A percentile compares a stretch with the other conserved stretches of the same genome.
Conservation (phyloP, 2,888 invertebrate genomes). For the Anodontia alba region DNA sequence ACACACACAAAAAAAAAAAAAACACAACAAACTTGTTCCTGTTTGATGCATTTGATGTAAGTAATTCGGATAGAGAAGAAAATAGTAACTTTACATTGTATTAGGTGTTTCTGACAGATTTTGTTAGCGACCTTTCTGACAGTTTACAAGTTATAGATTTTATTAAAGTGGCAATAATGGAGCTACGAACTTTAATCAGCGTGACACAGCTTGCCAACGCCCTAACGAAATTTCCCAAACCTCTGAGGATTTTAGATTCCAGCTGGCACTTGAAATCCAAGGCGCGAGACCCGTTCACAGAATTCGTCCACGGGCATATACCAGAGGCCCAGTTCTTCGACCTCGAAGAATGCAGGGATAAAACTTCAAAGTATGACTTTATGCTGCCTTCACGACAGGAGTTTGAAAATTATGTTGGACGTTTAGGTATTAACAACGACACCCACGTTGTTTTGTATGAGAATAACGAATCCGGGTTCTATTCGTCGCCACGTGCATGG, state of each 20-base stretch:
- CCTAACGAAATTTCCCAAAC: conserved; percentile 52
- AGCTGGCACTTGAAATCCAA: conserved; percentile 78
- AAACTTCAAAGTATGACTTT: conserved; percentile 69
- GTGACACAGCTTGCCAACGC: conserved; percentile 56
- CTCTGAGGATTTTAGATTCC: conserved; percentile 77
- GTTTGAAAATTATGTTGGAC: conserved; percentile 79
- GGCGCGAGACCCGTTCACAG: conserved; percentile 69
- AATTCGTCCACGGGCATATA: conserved; percentile 78
- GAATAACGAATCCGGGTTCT: conserved; percentile 72
- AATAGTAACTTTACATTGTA: no score
- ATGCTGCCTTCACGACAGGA: conserved; percentile 75
- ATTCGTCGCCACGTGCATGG: conserved; percentile 81
- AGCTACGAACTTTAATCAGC: conserved; percentile 55
- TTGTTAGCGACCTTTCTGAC: no score
- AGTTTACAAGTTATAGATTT: no score
- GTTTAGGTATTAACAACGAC: conserved; percentile 77
- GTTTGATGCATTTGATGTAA: no score
- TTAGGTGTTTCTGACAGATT: no score
- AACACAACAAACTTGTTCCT: no score
- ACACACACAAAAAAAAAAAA: no score
- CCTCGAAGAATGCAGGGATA: conserved; percentile 81
- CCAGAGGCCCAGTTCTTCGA: conserved; percentile 82
- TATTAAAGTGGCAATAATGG: no score
- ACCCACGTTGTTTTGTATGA: conserved; percentile 82
- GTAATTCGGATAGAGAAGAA: no score